These are phyloP conservation scores for Psophia crepitans DNA, from an alignment of 2,113 vertebrate species.

Conservation along the genomic window DNA sequence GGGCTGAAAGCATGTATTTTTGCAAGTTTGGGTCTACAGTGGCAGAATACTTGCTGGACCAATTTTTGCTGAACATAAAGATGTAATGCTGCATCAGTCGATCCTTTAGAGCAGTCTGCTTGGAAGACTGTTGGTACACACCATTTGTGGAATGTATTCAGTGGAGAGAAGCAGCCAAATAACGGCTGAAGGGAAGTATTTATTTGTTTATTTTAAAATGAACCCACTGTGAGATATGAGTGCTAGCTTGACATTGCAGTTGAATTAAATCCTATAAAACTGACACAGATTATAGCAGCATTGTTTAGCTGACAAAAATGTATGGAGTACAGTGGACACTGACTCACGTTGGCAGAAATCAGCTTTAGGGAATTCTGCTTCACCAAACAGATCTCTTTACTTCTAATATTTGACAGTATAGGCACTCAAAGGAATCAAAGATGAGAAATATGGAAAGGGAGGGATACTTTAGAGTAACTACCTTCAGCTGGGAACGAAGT, in stretches of 20 bases:
- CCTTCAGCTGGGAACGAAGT: neutral
- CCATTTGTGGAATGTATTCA: neutral
- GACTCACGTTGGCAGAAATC: constrained; percentile 8
- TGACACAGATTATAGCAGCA: neutral
- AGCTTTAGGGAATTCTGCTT: constrained; percentile 22
- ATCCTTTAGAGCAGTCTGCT: neutral
- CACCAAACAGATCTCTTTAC: neutral
- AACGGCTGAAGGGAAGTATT: neutral
- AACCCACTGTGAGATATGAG: neutral
- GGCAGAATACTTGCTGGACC: neutral
- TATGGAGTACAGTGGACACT: neutral
- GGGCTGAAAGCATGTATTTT: neutral
- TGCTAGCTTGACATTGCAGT: neutral
- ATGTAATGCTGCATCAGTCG: neutral
- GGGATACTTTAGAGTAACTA: neutral
- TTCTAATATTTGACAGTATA: neutral
- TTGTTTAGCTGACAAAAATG: constrained; percentile 41
- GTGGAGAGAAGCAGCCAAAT: neutral
- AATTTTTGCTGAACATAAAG: neutral
- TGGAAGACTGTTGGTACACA: neutral
- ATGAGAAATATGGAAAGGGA: neutral
- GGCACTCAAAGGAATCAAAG: neutral
- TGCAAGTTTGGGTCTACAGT: neutral
- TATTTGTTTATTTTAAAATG: neutral
- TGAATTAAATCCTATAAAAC: constrained; percentile 26